Base-by-base conservation (phyloP, 2,888 invertebrate genomes). In the Caenorhabditis sp. region DNA sequence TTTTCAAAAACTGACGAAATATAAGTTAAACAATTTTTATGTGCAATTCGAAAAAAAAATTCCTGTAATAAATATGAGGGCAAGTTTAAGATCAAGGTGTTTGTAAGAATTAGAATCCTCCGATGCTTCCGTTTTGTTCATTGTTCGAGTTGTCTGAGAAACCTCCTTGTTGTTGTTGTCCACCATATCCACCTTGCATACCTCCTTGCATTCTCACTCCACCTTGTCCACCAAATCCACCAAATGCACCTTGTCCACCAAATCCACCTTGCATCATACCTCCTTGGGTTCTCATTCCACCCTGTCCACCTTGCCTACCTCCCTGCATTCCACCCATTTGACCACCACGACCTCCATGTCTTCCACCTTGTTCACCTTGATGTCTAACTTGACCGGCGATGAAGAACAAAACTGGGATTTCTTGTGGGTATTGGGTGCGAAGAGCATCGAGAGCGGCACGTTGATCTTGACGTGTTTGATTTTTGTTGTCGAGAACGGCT, bases 401-500 rank as follows among this genome's bases (percentile, higher is more conserved):
- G 10, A 43, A 12, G 43, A 43, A 43, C 12, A 43, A 17, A 2
- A 17, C 17, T 43, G 43, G 43, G 17, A 72, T 57, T 53, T 67
- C 77, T 1, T 27, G 49, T 60, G 64, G 43, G 12, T 62, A 54
- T 21, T 31, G 12, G n/a, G 59, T 56, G 26, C 38, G 65, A 49
- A 70, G 60, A 17, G n/a, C 52, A 50, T 67, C 50, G n/a, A 72
- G 31, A 7, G 50, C 57, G 12, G 58, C 21, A 1, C 31, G 25
- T n/a, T 72, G 69, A 12, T 63, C 43, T 26, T 31, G 31, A 5
- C 62, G 53, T 7, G 76, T 76, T 56, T 70, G 76, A 43, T 66
- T 57, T 53, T 73, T 68, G 43, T 78, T 70, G 14, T 62, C n/a
- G 49, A 70, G 62, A 21, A 78, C 73, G 5, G 65, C 23, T 17